Evolutionary conservation across 35 echinoderm and acorn worm genomes (phyloP), one percentile per base, ranked within the genome.

Genomic region (Eucidaris tribuloides): DNA sequence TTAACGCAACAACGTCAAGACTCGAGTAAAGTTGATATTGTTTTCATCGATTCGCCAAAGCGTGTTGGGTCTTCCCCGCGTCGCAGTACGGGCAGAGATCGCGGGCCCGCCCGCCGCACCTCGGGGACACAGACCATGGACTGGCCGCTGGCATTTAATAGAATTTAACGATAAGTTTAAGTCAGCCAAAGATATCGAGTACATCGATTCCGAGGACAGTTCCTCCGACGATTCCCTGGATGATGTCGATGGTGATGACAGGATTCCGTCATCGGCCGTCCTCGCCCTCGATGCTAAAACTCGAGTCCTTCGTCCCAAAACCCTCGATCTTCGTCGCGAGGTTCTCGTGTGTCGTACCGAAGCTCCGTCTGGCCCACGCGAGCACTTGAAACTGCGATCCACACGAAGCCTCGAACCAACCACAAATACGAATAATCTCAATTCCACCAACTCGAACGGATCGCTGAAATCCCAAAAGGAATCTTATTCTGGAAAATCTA

Each of bases 161-260:
- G 68, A 74, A 42, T 20, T 74, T 7, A 40, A 74, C 24, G 68
- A 74, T 19, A 35, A 33, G 2, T 74, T 74, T 24, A 74, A 42
- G 68, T 74, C 68, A 5, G 68, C 44, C 22, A 74, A 74, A 7
- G 68, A 74, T 44, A 74, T 74, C 11, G 68, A 74, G n/a, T 41
- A 41, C 11, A 7, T 74, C 28, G 68, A 74, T 40, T 74, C 68
- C 35, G 68, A 74, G 35, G 68, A 74, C 28, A 74, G 68, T 23
- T 74, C 68, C n/a, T 74, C 68, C 15, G 38, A 33, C 35, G 68
- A 74, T 74, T 74, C 68, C 14, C 68, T 40, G 6, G 68, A 74
- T 22, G 44, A 40, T 40, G n/a, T n/a, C n/a, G n/a, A n/a, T n/a
- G n/a, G n/a, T n/a, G n/a, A n/a, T n/a, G 68, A 74, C 2, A 40